Percentiles rank a stretch among this genome's conserved stretches.
These are phyloP conservation scores for Fistularia commersonii DNA, from an alignment of 2,797 vertebrate species.

Conservation along the genomic window DNA sequence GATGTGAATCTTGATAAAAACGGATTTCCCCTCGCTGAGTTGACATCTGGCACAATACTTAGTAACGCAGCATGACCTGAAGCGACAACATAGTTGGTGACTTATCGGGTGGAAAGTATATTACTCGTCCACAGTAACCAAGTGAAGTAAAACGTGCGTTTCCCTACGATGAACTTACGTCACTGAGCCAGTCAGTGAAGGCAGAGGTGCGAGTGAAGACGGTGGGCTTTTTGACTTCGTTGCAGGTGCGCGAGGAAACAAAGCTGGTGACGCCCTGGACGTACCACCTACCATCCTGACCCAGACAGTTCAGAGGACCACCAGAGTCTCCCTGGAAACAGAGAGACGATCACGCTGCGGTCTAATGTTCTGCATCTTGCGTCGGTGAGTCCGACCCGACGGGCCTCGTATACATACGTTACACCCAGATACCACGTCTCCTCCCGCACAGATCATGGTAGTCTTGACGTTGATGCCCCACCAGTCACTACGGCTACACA, in stretches of 20 bases:
- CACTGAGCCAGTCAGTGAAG: constrained; percentile 63
- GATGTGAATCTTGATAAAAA: background rate
- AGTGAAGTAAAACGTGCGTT: background rate
- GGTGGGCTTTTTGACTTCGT: constrained; percentile 67
- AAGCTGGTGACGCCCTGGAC: constrained; percentile 72
- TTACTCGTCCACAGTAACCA: background rate
- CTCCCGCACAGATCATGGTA: constrained; percentile 82
- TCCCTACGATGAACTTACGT: constrained; percentile 34
- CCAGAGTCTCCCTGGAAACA: constrained; percentile 65
- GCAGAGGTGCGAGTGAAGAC: constrained; percentile 68
- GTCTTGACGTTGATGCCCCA: constrained; percentile 68
- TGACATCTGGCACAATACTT: constrained; percentile 20
- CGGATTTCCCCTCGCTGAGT: too few species aligned
- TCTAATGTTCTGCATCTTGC: background rate
- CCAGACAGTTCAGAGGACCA: constrained; percentile 66
- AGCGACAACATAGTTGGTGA: constrained; percentile 10
- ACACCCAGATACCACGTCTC: constrained; percentile 71
- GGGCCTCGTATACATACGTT: constrained; percentile 60
- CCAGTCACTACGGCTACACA: constrained; percentile 74
- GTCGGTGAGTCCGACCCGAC: too few species aligned
- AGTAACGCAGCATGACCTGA: constrained; percentile 61
- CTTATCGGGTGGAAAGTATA: background rate
- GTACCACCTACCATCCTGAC: constrained; percentile 60
- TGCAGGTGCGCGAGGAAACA: constrained; percentile 59
- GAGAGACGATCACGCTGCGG: background rate